Evolutionary conservation across 2,113 vertebrate genomes (phyloP).

Genomic region (Chaetura pelagica): DNA sequence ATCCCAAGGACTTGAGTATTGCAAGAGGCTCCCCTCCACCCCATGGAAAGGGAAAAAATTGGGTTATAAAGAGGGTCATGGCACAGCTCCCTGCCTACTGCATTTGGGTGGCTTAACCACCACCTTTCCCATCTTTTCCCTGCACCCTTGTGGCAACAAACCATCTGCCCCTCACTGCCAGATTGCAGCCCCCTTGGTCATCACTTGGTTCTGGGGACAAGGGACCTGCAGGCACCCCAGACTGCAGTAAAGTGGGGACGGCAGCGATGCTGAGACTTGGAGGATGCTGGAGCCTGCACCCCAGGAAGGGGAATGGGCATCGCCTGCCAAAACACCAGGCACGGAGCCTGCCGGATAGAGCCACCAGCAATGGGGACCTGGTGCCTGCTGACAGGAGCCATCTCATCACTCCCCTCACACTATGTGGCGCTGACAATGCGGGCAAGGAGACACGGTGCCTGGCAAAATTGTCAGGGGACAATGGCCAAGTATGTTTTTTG

Average conservation of each 20-base stretch:
- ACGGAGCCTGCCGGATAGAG: neutral
- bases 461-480: neutral
- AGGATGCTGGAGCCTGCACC: neutral
- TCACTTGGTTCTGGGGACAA: neutral
- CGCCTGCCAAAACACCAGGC: neutral
- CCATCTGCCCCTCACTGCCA: neutral
- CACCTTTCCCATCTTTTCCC: neutral
- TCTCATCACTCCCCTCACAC: neutral
- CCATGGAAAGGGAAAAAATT: neutral
- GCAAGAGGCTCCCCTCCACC: conserved; percentile 1
- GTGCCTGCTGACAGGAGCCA: neutral
- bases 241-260: neutral
- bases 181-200: neutral
- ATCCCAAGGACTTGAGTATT: neutral
- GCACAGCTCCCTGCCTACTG: neutral
- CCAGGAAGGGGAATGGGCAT: neutral
- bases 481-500: neutral
- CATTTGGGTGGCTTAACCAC: neutral
- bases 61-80: neutral
- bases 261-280: neutral
- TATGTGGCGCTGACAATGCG: neutral
- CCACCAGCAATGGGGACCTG: neutral
- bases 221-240: neutral
- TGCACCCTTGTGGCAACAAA: neutral
- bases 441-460: neutral